Conservation (phyloP, 2,113 vertebrate genomes). For the Empidonax alnorum region DNA sequence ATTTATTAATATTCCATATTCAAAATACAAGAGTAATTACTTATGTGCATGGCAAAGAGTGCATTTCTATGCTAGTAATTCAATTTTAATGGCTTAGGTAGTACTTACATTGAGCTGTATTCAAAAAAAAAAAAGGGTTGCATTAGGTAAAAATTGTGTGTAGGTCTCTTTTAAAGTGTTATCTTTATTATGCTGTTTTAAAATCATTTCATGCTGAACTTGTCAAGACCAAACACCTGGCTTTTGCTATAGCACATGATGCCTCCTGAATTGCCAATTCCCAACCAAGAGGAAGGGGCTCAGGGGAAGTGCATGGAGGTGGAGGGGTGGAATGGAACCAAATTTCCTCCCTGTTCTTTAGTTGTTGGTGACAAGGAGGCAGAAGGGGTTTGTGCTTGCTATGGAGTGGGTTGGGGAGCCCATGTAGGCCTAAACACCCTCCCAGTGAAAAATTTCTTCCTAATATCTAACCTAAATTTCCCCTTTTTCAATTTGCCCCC, state of each 20-base stretch:
- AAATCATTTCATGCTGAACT: background rate
- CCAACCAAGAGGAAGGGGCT: background rate
- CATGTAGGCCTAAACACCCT: background rate
- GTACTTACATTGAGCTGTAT: background rate
- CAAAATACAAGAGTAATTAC: background rate
- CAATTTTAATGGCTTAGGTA: background rate
- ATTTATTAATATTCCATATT: slow-evolving; percentile 31
- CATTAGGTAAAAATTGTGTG: background rate
- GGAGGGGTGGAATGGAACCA: background rate
- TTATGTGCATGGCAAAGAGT: background rate
- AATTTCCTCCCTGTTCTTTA: background rate
- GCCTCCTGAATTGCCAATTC: background rate
- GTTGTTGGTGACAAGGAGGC: background rate
- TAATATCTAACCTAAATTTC: background rate
- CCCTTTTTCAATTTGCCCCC: background rate
- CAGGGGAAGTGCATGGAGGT: background rate
- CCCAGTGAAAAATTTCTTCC: background rate
- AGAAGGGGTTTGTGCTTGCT: background rate
- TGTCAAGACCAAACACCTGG: slow-evolving; percentile 19
- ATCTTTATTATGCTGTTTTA: background rate
- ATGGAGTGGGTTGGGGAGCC: background rate
- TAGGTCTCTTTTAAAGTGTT: background rate
- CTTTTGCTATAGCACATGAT: background rate
- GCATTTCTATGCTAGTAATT: slow-evolving; percentile 11
- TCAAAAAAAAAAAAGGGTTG: background rate